Conservation (phyloP, 2,797 vertebrate genomes). For the Chelon labrosus region DNA sequence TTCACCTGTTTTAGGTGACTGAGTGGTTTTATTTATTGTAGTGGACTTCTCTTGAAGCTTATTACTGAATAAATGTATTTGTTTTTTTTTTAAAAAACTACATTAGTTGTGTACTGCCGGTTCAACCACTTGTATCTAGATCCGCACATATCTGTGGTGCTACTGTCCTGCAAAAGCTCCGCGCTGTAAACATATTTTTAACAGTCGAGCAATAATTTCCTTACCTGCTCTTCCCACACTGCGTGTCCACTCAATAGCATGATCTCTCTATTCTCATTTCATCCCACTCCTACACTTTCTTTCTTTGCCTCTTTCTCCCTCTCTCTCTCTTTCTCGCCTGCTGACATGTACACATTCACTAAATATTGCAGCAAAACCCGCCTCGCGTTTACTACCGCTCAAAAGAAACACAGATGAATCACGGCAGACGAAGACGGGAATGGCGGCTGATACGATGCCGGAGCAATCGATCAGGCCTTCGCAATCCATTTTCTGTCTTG, state of each 20-base stretch:
- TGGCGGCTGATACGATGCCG: slow-evolving; percentile 63
- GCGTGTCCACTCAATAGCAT: slow-evolving; percentile 54
- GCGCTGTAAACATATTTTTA: slow-evolving; percentile 56
- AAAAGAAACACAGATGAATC: slow-evolving; percentile 68
- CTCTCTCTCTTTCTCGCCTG: slow-evolving; percentile 55
- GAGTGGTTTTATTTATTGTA: no score
- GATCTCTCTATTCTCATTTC: slow-evolving; percentile 67
- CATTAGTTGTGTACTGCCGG: no score
- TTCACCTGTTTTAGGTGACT: no score
- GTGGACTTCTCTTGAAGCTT: not conserved
- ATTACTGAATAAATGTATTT: not conserved
- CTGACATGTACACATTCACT: slow-evolving; percentile 59
- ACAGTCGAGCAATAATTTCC: slow-evolving; percentile 57
- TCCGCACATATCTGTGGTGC: slow-evolving; percentile 3
- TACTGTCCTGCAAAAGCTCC: slow-evolving; percentile 21
- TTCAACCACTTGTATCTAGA: not conserved
- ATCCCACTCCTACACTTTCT: slow-evolving; percentile 63
- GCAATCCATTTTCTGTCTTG: slow-evolving; percentile 75
- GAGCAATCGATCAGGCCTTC: slow-evolving; percentile 72
- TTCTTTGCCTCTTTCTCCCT: slow-evolving; percentile 60
- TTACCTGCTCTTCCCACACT: slow-evolving; percentile 73
- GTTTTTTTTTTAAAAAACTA: not conserved
- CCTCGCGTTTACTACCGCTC: slow-evolving; percentile 61
- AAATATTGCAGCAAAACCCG: slow-evolving; percentile 69
- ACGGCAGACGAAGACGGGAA: slow-evolving; percentile 68